Evolutionary conservation across 2,113 vertebrate species (phyloP), one percentile per base, ranked within the genome.

Genomic region (Nipponia nippon): DNA sequence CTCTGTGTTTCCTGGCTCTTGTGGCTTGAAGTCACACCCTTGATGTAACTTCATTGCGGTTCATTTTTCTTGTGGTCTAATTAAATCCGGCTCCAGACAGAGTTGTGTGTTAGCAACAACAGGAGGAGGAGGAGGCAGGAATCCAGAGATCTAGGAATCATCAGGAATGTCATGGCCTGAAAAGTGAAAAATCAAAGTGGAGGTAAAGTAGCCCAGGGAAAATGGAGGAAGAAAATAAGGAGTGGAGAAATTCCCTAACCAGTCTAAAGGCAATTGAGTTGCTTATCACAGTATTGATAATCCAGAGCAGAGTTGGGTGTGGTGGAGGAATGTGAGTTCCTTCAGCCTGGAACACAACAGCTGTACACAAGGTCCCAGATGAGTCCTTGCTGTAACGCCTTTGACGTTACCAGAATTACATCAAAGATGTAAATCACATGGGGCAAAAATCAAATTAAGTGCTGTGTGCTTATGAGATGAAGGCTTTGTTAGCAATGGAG

Each of bases 61-160:
- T 96, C 87, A 88, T 95, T 95, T 97, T 96, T 95, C 93, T 96
- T 96, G 96, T 90, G 91, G 95, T 97, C 75, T 97, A 95, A 95
- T 97, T 97, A 96, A 97, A 89, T 94, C 87, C 1, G 87, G 95
- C 96, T 97, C 95, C 94, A 97, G 94, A 95, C 89, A 61, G 92
- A 93, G 81, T 19, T 91, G 36, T 85, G 71, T 87, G 34, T 90
- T 90, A 95, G 84, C 58, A 97, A 76, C 71, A 95, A 88, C 8
- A 5, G 42, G 14, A 91, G 75, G 73, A 91, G 75, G 73, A 96
- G 81, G 53, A 95, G 91, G 87, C 56, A 87, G 62, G 78, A 94
- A 88, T 95, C 59, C 6, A 3, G 78, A 94, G 79, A 85, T 96
- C 91, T 89, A 97, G 95, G 91, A 97, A 95, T 82, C 7, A 2